Evolutionary conservation across 1,140 invertebrate species (phyloP).

Genomic region (Lepidotrigona ventralis): DNA sequence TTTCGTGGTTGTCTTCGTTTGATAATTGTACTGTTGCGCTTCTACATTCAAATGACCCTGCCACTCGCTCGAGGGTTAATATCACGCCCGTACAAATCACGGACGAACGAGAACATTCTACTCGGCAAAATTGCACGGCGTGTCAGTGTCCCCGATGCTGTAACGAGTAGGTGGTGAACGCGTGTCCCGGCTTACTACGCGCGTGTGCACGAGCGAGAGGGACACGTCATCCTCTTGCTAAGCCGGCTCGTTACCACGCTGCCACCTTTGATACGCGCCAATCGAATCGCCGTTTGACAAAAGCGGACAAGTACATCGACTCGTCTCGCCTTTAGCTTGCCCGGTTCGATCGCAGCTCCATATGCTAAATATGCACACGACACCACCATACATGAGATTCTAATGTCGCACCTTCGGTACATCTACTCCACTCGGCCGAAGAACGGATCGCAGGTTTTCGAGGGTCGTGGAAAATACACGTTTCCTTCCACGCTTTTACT

Average conservation of each 20-base stretch:
- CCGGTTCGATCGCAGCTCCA: neutral
- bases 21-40: no score
- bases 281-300: conserved; percentile 21
- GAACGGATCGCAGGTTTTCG: neutral
- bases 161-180: conserved; percentile 38
- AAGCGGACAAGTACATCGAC: conserved; percentile 22
- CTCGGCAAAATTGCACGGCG: neutral
- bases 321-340: neutral
- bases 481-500: neutral
- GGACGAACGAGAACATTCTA: conserved; percentile 14
- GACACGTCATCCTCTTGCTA: conserved; percentile 31
- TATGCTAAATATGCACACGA: conserved; percentile 6
- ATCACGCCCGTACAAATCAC: neutral
- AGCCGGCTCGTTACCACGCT: neutral
- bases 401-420: neutral
- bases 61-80: neutral
- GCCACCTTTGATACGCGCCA: conserved; percentile 8
- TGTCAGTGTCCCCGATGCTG: conserved; percentile 35
- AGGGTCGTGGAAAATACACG: neutral
- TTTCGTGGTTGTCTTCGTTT: no score
- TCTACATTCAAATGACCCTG: no score
- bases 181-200: conserved; percentile 19
- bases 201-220: conserved; percentile 1
- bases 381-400: neutral
- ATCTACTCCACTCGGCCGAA: neutral